Evolutionary conservation across 1,140 invertebrate genomes (phyloP).

Genomic region (Heliconius hermathena): DNA sequence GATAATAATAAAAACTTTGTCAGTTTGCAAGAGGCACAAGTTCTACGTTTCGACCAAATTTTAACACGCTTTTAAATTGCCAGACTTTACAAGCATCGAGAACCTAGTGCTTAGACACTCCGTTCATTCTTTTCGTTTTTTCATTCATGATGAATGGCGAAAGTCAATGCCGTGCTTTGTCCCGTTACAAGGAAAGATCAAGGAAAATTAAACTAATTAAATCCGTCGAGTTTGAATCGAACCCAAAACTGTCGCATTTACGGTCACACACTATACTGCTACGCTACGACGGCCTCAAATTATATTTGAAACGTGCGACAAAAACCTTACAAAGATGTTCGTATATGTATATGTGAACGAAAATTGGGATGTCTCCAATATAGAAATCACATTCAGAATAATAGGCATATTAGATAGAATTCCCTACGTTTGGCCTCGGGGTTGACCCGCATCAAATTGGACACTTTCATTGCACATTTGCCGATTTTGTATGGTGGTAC

Average conservation of each 20-base stretch:
- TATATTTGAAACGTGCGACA: neutral
- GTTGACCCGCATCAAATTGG: constrained; percentile 61
- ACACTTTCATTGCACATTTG: constrained; percentile 60
- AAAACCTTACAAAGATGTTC: neutral
- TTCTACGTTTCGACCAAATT: too few relatives aligned
- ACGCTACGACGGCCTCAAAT: neutral
- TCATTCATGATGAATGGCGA: too few relatives aligned
- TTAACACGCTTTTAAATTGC: too few relatives aligned
- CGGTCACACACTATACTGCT: neutral
- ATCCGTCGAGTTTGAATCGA: too few relatives aligned
- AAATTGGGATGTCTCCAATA: neutral
- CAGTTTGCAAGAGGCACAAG: too few relatives aligned
- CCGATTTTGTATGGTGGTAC: constrained; percentile 35
- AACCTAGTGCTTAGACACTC: too few relatives aligned
- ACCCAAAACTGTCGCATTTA: neutral
- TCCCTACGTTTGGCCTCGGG: constrained; percentile 50
- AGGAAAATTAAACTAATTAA: too few relatives aligned
- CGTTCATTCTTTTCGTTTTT: too few relatives aligned
- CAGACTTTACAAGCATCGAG: too few relatives aligned
- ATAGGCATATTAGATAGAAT: constrained; percentile 57
- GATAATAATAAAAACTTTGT: too few relatives aligned
- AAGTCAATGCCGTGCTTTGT: too few relatives aligned
- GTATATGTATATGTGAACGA: neutral
- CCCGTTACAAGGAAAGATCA: too few relatives aligned
- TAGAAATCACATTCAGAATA: constrained; percentile 42